phyloP scores from a whole-genome alignment of 2,888 invertebrate species.

The Unio pictorum region DNA sequence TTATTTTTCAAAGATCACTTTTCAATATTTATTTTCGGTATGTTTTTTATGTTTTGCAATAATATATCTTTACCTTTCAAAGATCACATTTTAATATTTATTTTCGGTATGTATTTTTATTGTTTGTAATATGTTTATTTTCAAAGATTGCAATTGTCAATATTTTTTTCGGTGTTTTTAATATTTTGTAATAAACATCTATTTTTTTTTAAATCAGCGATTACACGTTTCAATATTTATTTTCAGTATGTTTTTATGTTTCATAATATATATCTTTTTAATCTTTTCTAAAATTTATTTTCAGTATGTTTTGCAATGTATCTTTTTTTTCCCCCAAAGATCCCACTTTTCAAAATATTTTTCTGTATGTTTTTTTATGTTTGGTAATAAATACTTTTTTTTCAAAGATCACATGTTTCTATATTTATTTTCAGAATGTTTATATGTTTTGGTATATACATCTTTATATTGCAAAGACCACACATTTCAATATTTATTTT shows the following conservation, averaged over 20 bases:
- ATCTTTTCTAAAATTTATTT: neutral
- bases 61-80: no score
- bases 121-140: no score
- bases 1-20: neutral
- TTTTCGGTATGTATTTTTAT: no score
- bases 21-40: slow-evolving; percentile 24
- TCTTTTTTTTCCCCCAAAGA: no score
- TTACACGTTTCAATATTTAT: no score
- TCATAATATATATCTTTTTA: no score
- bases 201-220: no score
- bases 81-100: no score
- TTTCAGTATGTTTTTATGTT: no score
- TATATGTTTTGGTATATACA: neutral
- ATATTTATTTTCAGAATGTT: neutral
- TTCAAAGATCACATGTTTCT: neutral
- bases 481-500: slow-evolving; percentile 4
- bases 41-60: neutral
- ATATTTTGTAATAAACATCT: no score
- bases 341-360: neutral
- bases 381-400: neutral
- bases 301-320: neutral
- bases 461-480: neutral
- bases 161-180: neutral
- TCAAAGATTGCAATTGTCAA: neutral
- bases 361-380: neutral